Percentiles rank a stretch among this genome's conserved stretches.
These are phyloP conservation scores for Pollimyrus isidori DNA, from an alignment of 2,113 vertebrate genomes.

Conservation along the genomic window DNA sequence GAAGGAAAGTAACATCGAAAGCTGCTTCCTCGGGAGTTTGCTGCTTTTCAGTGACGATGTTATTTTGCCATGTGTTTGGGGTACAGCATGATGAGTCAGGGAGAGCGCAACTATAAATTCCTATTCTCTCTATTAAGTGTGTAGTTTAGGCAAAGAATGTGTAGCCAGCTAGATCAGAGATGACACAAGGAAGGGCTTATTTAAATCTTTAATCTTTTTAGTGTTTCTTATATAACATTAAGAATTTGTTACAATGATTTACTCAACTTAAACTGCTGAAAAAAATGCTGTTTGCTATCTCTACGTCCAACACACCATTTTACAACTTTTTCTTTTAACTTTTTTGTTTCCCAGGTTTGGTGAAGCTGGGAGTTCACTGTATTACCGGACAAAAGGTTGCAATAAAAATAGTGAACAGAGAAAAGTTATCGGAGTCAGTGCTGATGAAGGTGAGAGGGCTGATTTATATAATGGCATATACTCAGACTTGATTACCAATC, in stretches of 20 bases:
- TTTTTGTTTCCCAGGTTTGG: conserved; percentile 62
- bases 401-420: conserved; percentile 89
- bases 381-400: conserved; percentile 88
- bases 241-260: neutral
- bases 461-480: neutral
- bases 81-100: neutral
- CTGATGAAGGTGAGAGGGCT: conserved; percentile 76
- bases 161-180: neutral
- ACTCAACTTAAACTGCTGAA: neutral
- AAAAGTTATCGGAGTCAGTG: conserved; percentile 85
- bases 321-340: neutral
- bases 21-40: neutral
- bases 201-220: neutral
- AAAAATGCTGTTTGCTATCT: neutral
- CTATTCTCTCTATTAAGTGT: neutral
- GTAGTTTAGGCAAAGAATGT: neutral
- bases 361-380: conserved; percentile 84
- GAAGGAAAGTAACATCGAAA: neutral
- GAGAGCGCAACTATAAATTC: neutral
- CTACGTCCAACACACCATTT: neutral
- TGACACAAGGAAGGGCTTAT: neutral
- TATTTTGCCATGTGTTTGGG: neutral
- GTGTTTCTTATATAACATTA: neutral
- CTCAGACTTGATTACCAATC: neutral
- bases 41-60: neutral